A percentile compares a stretch with the other conserved stretches of the same genome.
These are phyloP conservation scores for Coelopa pilipes DNA, from an alignment of 2,888 invertebrate genomes.

Conservation along the genomic window DNA sequence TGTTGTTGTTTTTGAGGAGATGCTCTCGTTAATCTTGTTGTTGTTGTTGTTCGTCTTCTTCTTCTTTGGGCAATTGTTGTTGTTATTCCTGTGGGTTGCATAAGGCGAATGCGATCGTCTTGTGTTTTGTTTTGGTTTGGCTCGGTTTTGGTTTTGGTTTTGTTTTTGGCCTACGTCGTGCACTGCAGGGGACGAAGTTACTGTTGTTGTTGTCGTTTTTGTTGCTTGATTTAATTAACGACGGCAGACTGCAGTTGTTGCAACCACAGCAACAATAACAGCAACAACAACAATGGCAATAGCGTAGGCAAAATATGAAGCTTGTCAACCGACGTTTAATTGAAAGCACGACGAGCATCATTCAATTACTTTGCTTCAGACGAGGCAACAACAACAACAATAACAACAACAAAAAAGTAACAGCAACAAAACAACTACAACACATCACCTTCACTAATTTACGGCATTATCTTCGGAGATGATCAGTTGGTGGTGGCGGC, in stretches of 20 bases:
- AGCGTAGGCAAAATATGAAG: neutral
- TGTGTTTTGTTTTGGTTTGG: neutral
- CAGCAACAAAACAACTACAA: neutral
- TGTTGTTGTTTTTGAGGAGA: neutral
- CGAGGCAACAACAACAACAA: neutral
- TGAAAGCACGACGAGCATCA: neutral
- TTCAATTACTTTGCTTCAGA: neutral
- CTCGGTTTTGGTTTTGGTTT: too few species aligned
- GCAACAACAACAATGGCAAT: neutral
- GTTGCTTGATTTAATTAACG: too few species aligned
- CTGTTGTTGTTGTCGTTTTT: too few species aligned
- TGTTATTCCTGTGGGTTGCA: neutral
- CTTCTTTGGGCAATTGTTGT: too few species aligned
- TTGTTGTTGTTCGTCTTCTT: too few species aligned
- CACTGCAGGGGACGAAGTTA: too few species aligned
- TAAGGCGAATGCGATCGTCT: neutral
- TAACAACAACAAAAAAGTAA: neutral
- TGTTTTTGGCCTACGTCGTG: neutral
- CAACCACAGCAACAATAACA: neutral
- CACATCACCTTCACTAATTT: neutral
- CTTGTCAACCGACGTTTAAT: conserved; percentile 20
- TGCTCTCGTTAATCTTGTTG: neutral
- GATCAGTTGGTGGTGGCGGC: neutral
- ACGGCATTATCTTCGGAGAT: neutral
- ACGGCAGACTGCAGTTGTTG: neutral